Base-by-base conservation (phyloP, 2,888 invertebrate species). In the Aleiodes alternator region DNA sequence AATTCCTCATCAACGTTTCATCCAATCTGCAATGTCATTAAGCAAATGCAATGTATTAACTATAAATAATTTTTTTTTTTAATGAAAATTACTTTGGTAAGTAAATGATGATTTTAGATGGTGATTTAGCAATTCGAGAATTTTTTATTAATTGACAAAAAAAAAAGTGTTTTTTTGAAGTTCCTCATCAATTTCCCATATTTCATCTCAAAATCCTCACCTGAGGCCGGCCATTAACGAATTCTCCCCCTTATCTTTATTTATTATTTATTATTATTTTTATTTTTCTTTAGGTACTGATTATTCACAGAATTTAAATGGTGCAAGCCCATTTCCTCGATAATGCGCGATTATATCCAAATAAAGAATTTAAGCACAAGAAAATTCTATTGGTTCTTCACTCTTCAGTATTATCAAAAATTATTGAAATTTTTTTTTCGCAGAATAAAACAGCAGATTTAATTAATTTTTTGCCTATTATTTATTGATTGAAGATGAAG, bases 231-330 rank as follows among this genome's bases (percentile, higher is more conserved):
- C 86, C 87, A 82, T 68, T 51, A 51, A 23, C 31, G 23, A 51
- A 51, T 68, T 5, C 48, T 14, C 34, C 31, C 75, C 85, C 84
- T 87, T 86, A 87, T 84, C 85, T 85, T 86, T 87, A 85, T 85
- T 86, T 87, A 87, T 48, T 73, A 29, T 53, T 53, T 16, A 16
- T 53, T 16, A 16, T 53, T 34, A 34, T 53, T 53, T 53, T 14
- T 53, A 12, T 8, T 59, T 68, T 84, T 87, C 87, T 88, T 86
- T 89, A 89, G 89, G 89, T 89, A 89, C 87, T 86, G 88, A 89
- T 76, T 79, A 72, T 64, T 71, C 86, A 86, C 84, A 86, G 64
- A 64, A 64, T 84, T 23, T 82, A 79, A 83, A 82, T 74, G 81
- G 78, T 82, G 87, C 88, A 86, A 75, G 87, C 87, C 87, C 87